Base-by-base conservation (phyloP, 2,888 invertebrate genomes). In the Meganola albula region DNA sequence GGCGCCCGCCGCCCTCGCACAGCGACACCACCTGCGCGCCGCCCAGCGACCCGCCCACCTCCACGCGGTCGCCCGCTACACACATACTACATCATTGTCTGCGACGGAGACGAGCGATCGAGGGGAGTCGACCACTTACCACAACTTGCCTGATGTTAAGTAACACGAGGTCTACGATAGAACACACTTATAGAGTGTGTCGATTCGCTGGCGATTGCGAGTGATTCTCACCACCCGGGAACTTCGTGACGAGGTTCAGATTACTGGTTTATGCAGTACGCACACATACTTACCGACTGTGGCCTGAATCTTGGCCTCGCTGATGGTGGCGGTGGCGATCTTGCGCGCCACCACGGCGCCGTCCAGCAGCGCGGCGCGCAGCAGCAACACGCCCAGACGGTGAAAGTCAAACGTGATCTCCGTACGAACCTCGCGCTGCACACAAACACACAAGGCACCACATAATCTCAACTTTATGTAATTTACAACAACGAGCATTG, bases 361-460 rank as follows among this genome's bases (percentile, higher is more conserved):
- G 45, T 92, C 92, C 48, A 90, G 90, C 58, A 93, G 86, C 0
- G 93, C 90, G 1, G 95, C 95, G 37, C 97, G 88, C 44, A 98
- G 82, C 45, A 98, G 85, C 34, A 98, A 79, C 40, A 98, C 92
- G 71, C 96, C 97, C 37, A 98, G 82, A 7, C 97, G 90, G 73
- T 96, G 95, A 72, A 98, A 98, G 72, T 98, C 97, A 63, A 98
- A 97, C 12, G 93, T 93, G 12, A 97, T 89, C 80, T 96, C 94
- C 1, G 93, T 93, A 48, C 92, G 89, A 10, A 88, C 82, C 40
- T 63, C 63, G 25, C 80, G 43, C 64, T 63, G 43, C 6, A 14
- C 6, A 40, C 11, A 22, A 67, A 0, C 27, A 31, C 8, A 18
- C 2, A 20, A 11, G 2, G 5, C 20, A 4, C 0, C 1, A 3